Evolutionary conservation across 1,140 invertebrate species (phyloP).

Genomic region (Brachionus paranguensis): DNA sequence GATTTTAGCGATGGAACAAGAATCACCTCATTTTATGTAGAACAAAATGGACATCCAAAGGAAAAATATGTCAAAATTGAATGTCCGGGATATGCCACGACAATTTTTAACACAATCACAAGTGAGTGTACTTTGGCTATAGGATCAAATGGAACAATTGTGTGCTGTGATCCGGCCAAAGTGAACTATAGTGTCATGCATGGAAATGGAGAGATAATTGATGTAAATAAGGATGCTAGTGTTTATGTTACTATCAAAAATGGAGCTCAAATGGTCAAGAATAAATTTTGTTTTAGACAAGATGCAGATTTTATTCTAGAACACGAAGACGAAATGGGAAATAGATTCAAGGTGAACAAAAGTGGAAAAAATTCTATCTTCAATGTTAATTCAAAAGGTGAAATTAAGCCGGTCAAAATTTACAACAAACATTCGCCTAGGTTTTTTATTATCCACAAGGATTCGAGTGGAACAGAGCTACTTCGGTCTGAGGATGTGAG

Average conservation of each 20-base stretch:
- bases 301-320: neutral
- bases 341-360: constrained; percentile 27
- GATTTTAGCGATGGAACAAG: constrained; percentile 55
- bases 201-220: constrained; percentile 47
- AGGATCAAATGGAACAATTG: constrained; percentile 47
- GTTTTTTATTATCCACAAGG: constrained; percentile 52
- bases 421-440: constrained; percentile 31
- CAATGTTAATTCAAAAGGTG: neutral
- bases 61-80: constrained; percentile 46
- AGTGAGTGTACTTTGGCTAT: constrained; percentile 51
- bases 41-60: constrained; percentile 41
- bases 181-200: constrained; percentile 52
- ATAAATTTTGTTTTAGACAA: constrained; percentile 23
- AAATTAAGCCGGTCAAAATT: neutral
- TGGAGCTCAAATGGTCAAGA: constrained; percentile 10
- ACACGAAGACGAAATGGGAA: constrained; percentile 26
- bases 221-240: constrained; percentile 29
- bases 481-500: constrained; percentile 50
- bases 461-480: constrained; percentile 53
- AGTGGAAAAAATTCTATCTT: constrained; percentile 16
- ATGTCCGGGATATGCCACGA: constrained; percentile 53
- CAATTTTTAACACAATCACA: constrained; percentile 51
- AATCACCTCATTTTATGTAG: constrained; percentile 49
- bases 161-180: constrained; percentile 49
- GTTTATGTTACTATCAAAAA: constrained; percentile 6